A percentile compares a stretch with the other conserved stretches of the same genome.
These are phyloP conservation scores for Rhodinocichla rosea DNA, from an alignment of 2,113 vertebrate species.

Conservation along the genomic window DNA sequence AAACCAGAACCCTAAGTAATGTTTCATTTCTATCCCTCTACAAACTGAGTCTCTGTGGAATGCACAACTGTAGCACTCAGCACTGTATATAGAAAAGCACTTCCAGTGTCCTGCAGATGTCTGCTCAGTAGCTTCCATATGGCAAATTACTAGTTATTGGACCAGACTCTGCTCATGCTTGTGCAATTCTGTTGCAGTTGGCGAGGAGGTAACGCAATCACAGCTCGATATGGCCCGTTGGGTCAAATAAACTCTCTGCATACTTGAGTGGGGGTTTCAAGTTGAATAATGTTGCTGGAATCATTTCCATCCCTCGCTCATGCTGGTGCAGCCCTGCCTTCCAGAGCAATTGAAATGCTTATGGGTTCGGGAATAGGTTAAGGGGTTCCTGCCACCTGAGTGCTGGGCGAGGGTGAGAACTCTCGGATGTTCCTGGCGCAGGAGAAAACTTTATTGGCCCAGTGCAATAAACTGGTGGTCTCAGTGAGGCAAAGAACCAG, in stretches of 20 bases:
- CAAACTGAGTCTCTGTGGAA: conserved; percentile 48
- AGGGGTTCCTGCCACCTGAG: background rate
- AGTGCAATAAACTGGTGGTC: background rate
- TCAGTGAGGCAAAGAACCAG: background rate
- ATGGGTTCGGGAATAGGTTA: background rate
- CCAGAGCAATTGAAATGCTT: background rate
- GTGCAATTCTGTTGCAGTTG: conserved; percentile 60
- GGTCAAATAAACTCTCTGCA: conserved; percentile 52
- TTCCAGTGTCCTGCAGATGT: conserved; percentile 70
- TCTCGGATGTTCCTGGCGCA: background rate
- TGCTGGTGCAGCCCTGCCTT: background rate
- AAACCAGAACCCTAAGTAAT: conserved; percentile 61
- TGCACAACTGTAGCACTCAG: conserved; percentile 50
- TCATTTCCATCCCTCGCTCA: background rate
- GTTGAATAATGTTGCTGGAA: conserved; percentile 38
- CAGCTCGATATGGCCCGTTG: conserved; percentile 14
- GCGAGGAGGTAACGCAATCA: conserved; percentile 24
- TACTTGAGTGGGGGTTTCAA: conserved; percentile 10
- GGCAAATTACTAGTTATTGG: conserved; percentile 67
- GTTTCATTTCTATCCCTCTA: conserved; percentile 47
- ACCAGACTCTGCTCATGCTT: conserved; percentile 49
- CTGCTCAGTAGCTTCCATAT: conserved; percentile 68
- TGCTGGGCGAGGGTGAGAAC: background rate
- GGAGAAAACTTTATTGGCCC: background rate
- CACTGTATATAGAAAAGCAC: conserved; percentile 38